Percentiles rank a stretch among this genome's conserved stretches.
phyloP scores from a whole-genome alignment of 2,113 vertebrate species.

The Symphodus melops region DNA sequence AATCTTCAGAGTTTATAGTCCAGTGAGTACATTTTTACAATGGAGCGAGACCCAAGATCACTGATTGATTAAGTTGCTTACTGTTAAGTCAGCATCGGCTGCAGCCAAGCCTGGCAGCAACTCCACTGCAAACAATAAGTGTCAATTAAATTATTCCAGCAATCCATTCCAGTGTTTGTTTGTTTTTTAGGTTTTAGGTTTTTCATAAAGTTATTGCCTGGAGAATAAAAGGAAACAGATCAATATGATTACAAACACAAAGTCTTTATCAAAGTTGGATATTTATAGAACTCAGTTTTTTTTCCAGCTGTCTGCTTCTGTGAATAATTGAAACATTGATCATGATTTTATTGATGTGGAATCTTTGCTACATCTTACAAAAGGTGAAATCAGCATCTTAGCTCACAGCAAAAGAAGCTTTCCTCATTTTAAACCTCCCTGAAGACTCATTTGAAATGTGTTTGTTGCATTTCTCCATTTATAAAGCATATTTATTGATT shows the following conservation, averaged over 20 bases:
- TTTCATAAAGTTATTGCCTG: slow-evolving; percentile 1
- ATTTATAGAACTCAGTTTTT: neutral
- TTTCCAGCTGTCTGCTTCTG: neutral
- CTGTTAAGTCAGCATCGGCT: slow-evolving; percentile 58
- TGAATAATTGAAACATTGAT: neutral
- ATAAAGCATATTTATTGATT: too few relatives aligned
- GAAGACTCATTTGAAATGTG: too few relatives aligned
- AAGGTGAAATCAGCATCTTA: slow-evolving; percentile 9
- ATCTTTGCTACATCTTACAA: neutral
- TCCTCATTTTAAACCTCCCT: too few relatives aligned
- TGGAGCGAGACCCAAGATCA: slow-evolving; percentile 17
- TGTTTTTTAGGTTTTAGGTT: slow-evolving; percentile 4
- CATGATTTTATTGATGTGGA: neutral
- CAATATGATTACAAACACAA: neutral
- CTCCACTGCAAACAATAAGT: slow-evolving; percentile 41
- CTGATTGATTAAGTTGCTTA: slow-evolving; percentile 48
- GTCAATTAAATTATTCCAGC: slow-evolving; percentile 49
- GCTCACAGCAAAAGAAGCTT: neutral
- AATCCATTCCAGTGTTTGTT: slow-evolving; percentile 21
- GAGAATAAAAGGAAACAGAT: neutral
- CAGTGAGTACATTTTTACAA: slow-evolving; percentile 30
- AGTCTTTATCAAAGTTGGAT: too few relatives aligned
- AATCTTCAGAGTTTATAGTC: slow-evolving; percentile 15
- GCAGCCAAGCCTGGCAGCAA: slow-evolving; percentile 39
- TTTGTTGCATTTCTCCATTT: too few relatives aligned